phyloP scores from a whole-genome alignment of 2,797 vertebrate species.

The Sebastes hubbsi region DNA sequence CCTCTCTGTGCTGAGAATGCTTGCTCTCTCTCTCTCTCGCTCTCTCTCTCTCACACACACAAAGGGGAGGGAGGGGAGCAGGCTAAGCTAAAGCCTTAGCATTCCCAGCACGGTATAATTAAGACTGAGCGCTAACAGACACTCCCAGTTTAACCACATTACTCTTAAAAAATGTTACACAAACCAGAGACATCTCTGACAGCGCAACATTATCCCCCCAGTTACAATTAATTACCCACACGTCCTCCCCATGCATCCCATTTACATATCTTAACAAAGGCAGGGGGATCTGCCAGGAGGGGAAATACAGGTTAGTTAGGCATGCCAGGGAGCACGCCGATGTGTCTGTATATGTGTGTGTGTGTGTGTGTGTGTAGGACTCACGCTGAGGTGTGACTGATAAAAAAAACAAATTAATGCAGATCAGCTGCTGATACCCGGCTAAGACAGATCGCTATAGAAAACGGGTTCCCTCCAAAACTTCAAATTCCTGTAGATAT shows the following conservation, averaged over 20 bases:
- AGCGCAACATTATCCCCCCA: slow-evolving; percentile 96
- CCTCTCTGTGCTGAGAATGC: not conserved
- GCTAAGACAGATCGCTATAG: slow-evolving; percentile 10
- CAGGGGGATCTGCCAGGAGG: slow-evolving; percentile 81
- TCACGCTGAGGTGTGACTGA: slow-evolving; percentile 56
- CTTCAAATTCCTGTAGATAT: slow-evolving; percentile 16
- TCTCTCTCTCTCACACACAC: not conserved
- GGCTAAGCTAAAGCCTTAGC: slow-evolving; percentile 73
- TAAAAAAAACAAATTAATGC: slow-evolving; percentile 69
- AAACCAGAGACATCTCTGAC: slow-evolving; percentile 94
- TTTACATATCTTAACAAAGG: slow-evolving; percentile 95
- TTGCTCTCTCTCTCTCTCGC: not conserved
- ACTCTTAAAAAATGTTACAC: slow-evolving; percentile 91
- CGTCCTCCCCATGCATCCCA: slow-evolving; percentile 94
- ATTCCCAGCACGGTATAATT: slow-evolving; percentile 89
- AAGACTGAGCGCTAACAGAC: slow-evolving; percentile 91
- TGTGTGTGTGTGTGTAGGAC: not conserved
- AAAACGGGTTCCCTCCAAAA: slow-evolving; percentile 9
- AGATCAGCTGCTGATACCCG: slow-evolving; percentile 55
- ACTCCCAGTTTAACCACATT: slow-evolving; percentile 92
- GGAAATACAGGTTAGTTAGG: slow-evolving; percentile 87
- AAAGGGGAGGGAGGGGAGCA: slow-evolving; percentile 18
- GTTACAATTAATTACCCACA: slow-evolving; percentile 99
- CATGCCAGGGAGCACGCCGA: slow-evolving; percentile 70
- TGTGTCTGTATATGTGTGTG: not conserved